These are phyloP conservation scores for Arctocebus calabarensis DNA, from an alignment of 2,797 vertebrate species.

Conservation along the genomic window DNA sequence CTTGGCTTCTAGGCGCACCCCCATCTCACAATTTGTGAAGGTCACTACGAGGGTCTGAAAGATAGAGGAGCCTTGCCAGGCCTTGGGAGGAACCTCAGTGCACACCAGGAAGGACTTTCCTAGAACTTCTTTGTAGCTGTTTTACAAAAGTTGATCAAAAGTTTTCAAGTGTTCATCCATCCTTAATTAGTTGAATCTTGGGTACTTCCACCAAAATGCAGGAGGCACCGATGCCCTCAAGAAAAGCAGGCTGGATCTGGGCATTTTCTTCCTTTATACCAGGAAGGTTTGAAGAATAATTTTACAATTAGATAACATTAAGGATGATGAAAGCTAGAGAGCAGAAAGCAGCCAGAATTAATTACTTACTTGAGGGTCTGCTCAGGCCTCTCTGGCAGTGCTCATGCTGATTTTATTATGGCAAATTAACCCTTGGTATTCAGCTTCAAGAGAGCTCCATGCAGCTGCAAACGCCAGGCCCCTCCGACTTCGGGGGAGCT, in stretches of 20 bases:
- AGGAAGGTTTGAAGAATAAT: constrained; percentile 79
- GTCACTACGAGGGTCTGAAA: background rate
- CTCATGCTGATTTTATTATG: constrained; percentile 74
- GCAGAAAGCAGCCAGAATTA: constrained; percentile 82
- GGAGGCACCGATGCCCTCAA: constrained; percentile 66
- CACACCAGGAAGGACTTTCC: background rate
- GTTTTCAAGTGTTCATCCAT: constrained; percentile 61
- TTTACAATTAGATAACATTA: constrained; percentile 85
- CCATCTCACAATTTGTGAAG: background rate
- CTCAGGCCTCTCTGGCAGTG: constrained; percentile 73
- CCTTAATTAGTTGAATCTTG: constrained; percentile 71
- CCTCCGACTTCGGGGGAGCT: background rate
- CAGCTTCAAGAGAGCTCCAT: background rate
- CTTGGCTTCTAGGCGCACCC: background rate
- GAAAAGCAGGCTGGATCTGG: constrained; percentile 55
- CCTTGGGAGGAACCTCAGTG: background rate
- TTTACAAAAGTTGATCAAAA: constrained; percentile 56
- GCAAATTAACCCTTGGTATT: constrained; percentile 75
- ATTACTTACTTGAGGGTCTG: constrained; percentile 83
- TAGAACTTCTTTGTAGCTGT: background rate
- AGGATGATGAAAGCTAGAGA: constrained; percentile 83
- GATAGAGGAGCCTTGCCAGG: background rate
- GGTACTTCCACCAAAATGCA: constrained; percentile 60
- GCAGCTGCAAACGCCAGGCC: background rate
- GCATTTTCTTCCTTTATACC: constrained; percentile 75